A percentile compares a stretch with the other conserved stretches of the same genome.
These are phyloP conservation scores for Coleophora deauratella DNA, from an alignment of 2,888 invertebrate species.

Conservation along the genomic window DNA sequence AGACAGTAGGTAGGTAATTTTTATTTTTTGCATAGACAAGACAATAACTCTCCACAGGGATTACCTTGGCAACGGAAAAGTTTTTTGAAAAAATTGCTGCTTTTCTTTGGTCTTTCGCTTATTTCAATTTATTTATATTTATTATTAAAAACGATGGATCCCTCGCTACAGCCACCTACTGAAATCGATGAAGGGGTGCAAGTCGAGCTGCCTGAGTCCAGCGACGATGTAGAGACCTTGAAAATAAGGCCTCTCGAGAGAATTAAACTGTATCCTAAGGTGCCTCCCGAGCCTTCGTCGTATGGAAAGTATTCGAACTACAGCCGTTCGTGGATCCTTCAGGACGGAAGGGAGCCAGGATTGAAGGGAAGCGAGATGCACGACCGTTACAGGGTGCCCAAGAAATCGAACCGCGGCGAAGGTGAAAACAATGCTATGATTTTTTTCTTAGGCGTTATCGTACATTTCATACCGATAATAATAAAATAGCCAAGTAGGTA, in stretches of 20 bases:
- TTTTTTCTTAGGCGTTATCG: too few relatives aligned
- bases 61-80: background rate
- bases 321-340: constrained; percentile 60
- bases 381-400: constrained; percentile 37
- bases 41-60: too few relatives aligned
- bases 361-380: constrained; percentile 58
- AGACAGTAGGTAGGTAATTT: too few relatives aligned
- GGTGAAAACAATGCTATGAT: constrained; percentile 24
- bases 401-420: constrained; percentile 32
- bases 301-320: constrained; percentile 54
- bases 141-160: background rate
- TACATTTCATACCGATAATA: too few relatives aligned
- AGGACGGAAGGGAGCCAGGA: constrained; percentile 51
- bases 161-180: background rate
- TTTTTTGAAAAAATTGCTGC: too few relatives aligned
- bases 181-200: constrained; percentile 40
- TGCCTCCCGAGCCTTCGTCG: constrained; percentile 51
- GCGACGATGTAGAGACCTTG: constrained; percentile 33
- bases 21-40: too few relatives aligned
- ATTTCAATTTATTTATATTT: too few relatives aligned
- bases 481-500: too few relatives aligned
- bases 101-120: too few relatives aligned
- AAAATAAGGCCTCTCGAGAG: constrained; percentile 55
- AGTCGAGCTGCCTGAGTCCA: constrained; percentile 48
- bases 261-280: constrained; percentile 51